Base-by-base conservation (phyloP, 2,113 vertebrate genomes). In the Protobothrops mucrosquamatus region DNA sequence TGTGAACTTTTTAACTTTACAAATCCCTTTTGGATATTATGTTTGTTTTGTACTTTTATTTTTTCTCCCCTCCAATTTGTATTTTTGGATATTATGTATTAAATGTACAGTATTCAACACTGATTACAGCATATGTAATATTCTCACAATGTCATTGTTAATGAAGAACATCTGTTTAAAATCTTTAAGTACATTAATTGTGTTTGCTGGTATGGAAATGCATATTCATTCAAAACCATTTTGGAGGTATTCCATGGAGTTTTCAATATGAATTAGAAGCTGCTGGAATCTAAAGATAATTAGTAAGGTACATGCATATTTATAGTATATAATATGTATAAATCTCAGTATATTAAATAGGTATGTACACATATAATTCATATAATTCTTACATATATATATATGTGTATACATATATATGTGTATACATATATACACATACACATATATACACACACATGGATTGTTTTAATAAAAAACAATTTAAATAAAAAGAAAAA, bases 11-110 rank as follows among this genome's bases (percentile, higher is more conserved):
- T 86, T 61, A 54, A 93, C 88, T 86, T 90, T 93, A 93, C 64
- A 90, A 93, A 93, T 93, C 74, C 92, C 56, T 61, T 93, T 90
- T 93, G 92, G 69, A 90, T 64, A 61, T 90, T 86, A 81, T n/a
- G 8, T 23, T 85, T 93, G 20, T 64, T 93, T 90, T 90, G 54
- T 85, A 20, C 59, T 93, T 57, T 86, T 90, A 90, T 59, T 93
- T 90, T 64, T 51, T 23, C 22, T 59, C n/a, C 22, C 48, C 22
- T 89, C 23, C 22, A 34, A 34, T 89, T 93, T 86, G 29, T 86
- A 69, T 85, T 85, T 85, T 81, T 43, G 10, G n/a, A 87, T 61
- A 93, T 59, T 29, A 89, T 46, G 57, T 51, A 46, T 87, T 90
- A 55, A 59, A 59, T 93, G 56, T 85, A 64, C 56, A 54, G 46